Evolutionary conservation across 30 jellyfish, hydroid and myxozoan species (phyloP).

Genomic region (Hydra vulgaris): DNA sequence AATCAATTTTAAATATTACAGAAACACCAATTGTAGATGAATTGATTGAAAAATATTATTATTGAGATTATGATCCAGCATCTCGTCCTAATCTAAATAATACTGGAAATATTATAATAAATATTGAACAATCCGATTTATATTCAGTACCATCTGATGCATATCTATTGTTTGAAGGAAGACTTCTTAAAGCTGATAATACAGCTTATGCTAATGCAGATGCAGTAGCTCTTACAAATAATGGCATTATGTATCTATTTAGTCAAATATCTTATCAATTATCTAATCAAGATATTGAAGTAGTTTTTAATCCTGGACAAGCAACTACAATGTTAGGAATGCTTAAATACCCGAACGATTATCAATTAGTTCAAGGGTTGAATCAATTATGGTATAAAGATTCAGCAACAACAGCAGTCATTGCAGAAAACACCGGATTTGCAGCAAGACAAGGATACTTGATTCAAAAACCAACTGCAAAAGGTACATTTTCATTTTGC

Average conservation of each 20-base stretch:
- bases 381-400: not conserved
- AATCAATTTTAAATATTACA: not conserved
- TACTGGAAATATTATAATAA: not conserved
- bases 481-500: not conserved
- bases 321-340: not conserved
- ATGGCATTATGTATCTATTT: not conserved
- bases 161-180: not conserved
- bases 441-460: not conserved
- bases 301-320: not conserved
- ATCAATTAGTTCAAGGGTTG: not conserved
- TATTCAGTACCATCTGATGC: not conserved
- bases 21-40: not conserved
- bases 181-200: not conserved
- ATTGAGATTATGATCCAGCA: not conserved
- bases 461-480: not conserved
- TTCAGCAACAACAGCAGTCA: not conserved
- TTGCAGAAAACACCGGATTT: not conserved
- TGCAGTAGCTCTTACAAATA: not conserved
- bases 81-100: not conserved
- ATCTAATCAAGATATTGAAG: not conserved
- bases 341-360: not conserved
- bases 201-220: not conserved
- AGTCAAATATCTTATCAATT: not conserved
- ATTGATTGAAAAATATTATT: not conserved
- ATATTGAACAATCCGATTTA: not conserved